These are phyloP conservation scores for Perca fluviatilis DNA, from an alignment of 2,113 vertebrate species.

Conservation along the genomic window DNA sequence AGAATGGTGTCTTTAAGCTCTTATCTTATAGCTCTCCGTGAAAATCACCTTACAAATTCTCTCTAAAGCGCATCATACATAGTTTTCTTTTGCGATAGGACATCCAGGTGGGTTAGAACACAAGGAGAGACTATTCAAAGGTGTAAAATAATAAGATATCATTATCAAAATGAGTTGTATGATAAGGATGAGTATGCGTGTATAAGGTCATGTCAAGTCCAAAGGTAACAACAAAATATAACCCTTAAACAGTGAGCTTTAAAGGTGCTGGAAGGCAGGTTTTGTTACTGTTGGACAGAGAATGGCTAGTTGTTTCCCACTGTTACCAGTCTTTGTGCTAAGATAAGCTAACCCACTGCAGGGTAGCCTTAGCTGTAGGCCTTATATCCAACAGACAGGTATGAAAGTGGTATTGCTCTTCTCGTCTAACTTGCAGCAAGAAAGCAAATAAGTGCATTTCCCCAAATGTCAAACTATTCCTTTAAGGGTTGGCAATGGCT, in stretches of 20 bases:
- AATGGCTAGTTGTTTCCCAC: neutral
- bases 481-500: neutral
- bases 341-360: slow-evolving; percentile 1
- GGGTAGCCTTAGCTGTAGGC: neutral
- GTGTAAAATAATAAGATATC: neutral
- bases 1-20: neutral
- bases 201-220: neutral
- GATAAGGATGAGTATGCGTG: neutral
- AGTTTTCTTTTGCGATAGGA: neutral
- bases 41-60: slow-evolving; percentile 5
- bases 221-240: neutral
- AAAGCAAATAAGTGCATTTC: neutral
- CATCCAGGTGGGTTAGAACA: neutral
- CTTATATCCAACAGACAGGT: slow-evolving; percentile 1
- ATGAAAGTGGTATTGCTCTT: slow-evolving; percentile 11
- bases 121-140: neutral
- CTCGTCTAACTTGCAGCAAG: neutral
- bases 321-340: neutral
- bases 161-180: neutral
- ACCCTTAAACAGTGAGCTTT: neutral
- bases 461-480: neutral
- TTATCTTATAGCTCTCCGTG: slow-evolving; percentile 16
- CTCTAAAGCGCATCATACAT: neutral
- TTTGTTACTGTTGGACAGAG: neutral
- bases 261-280: neutral